phyloP scores from a whole-genome alignment of 2,888 invertebrate species.

The Napeogenes inachia region DNA sequence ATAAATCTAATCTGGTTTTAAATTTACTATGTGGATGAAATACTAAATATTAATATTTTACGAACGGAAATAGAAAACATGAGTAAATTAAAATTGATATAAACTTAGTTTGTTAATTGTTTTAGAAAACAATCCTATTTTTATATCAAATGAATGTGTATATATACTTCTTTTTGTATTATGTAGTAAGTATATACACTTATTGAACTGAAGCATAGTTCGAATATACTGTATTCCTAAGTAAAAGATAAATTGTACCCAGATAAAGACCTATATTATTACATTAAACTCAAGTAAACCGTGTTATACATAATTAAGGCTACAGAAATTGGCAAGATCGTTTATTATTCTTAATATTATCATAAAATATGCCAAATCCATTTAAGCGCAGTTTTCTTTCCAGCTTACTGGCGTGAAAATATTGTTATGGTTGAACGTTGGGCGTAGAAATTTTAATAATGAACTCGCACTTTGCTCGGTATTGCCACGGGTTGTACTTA shows the following conservation, averaged over 20 bases:
- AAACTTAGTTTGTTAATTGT: too few relatives aligned
- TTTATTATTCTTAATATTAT: conserved; percentile 40
- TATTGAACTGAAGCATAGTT: too few relatives aligned
- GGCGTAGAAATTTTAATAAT: conserved; percentile 48
- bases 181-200: too few relatives aligned
- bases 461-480: conserved; percentile 29
- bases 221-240: too few relatives aligned
- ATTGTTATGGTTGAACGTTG: conserved; percentile 55
- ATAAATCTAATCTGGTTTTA: conserved; percentile 2
- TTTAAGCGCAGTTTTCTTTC: conserved; percentile 60
- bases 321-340: conserved; percentile 34
- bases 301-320: conserved; percentile 19
- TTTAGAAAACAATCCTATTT: too few relatives aligned
- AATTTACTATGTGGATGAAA: not conserved
- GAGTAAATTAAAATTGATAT: too few relatives aligned
- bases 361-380: conserved; percentile 63
- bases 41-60: too few relatives aligned
- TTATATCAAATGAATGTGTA: too few relatives aligned
- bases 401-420: conserved; percentile 56
- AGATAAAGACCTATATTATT: not conserved
- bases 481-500: conserved; percentile 35
- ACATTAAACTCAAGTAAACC: not conserved
- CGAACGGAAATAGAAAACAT: too few relatives aligned
- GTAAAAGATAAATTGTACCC: too few relatives aligned
- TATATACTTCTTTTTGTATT: too few relatives aligned